Evolutionary conservation across 1,140 invertebrate genomes (phyloP).

Genomic region (Acromyrmex charruanus): DNA sequence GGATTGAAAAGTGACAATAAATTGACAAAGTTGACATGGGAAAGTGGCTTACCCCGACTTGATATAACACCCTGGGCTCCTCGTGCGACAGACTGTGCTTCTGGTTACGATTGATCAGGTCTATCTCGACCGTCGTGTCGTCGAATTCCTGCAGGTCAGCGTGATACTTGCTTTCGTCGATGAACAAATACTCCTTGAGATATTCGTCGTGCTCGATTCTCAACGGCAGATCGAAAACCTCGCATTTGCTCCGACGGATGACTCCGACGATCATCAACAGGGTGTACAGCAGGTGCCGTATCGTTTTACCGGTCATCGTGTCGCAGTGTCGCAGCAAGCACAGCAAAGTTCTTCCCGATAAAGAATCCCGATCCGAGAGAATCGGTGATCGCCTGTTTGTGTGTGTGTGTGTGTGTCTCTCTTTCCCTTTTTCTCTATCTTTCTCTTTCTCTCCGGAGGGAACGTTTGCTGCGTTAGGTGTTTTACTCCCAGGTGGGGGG

Average conservation of each 20-base stretch:
- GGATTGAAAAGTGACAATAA: neutral
- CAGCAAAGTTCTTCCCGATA: neutral
- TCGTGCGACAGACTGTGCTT: constrained; percentile 71
- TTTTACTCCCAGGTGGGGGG: constrained; percentile 30
- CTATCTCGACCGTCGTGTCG: constrained; percentile 82
- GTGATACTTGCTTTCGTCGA: constrained; percentile 79
- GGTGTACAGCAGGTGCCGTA: constrained; percentile 56
- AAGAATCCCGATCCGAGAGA: constrained; percentile 22
- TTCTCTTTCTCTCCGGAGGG: neutral
- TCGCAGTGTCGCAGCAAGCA: neutral
- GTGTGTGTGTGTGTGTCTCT: neutral
- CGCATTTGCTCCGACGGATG: constrained; percentile 55
- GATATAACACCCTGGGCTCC: constrained; percentile 82
- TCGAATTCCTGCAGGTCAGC: constrained; percentile 79
- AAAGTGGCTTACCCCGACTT: constrained; percentile 83
- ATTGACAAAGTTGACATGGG: neutral
- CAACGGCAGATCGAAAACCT: constrained; percentile 74
- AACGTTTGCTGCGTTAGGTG: constrained; percentile 39
- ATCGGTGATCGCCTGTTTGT: constrained; percentile 11
- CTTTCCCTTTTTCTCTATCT: neutral
- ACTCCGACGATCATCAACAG: constrained; percentile 66
- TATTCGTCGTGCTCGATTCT: constrained; percentile 77
- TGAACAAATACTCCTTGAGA: constrained; percentile 78
- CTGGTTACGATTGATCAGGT: constrained; percentile 79
- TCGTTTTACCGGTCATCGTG: constrained; percentile 50